Percentiles rank a stretch among this genome's conserved stretches.
Conservation (phyloP, 23 tunicate genomes). For the Trididemnum nubilum region DNA sequence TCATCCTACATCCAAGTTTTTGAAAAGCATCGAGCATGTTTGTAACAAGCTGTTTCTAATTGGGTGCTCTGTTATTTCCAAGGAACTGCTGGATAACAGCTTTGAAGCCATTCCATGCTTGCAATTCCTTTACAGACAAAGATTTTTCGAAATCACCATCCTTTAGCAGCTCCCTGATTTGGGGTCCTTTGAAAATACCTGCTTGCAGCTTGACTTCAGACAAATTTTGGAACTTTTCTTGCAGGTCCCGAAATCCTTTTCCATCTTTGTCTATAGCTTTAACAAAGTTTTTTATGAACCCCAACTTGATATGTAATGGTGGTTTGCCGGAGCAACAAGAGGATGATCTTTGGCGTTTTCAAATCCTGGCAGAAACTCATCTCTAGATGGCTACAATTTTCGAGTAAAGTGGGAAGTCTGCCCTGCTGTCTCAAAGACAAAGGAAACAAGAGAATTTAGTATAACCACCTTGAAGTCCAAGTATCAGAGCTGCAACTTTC, state of each 20-base stretch:
- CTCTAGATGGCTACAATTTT: slow-evolving; percentile 11
- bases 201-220: slow-evolving; percentile 12
- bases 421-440: slow-evolving; percentile 32
- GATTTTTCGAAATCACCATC: slow-evolving; percentile 6
- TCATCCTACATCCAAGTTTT: slow-evolving; percentile 24
- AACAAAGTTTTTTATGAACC: slow-evolving; percentile 19
- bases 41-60: slow-evolving; percentile 13
- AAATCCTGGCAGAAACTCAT: slow-evolving; percentile 4
- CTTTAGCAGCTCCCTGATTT: slow-evolving; percentile 14
- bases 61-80: slow-evolving; percentile 27
- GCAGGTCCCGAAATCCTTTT: slow-evolving; percentile 22
- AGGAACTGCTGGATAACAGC: slow-evolving; percentile 16
- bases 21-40: slow-evolving; percentile 4
- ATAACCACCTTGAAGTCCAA: slow-evolving; percentile 19
- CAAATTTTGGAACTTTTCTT: slow-evolving; percentile 6
- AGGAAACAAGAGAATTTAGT: slow-evolving; percentile 8
- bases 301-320: slow-evolving; percentile 24
- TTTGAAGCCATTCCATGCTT: slow-evolving; percentile 17
- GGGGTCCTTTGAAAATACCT: slow-evolving; percentile 10
- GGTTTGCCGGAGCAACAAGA: slow-evolving; percentile 20
- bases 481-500: slow-evolving; percentile 28
- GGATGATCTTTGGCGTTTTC: not conserved
- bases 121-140: slow-evolving; percentile 6
- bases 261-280: slow-evolving; percentile 29
- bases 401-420: not conserved